These are phyloP conservation scores for Nomada ferruginata DNA, from an alignment of 2,888 invertebrate species.

Conservation along the genomic window DNA sequence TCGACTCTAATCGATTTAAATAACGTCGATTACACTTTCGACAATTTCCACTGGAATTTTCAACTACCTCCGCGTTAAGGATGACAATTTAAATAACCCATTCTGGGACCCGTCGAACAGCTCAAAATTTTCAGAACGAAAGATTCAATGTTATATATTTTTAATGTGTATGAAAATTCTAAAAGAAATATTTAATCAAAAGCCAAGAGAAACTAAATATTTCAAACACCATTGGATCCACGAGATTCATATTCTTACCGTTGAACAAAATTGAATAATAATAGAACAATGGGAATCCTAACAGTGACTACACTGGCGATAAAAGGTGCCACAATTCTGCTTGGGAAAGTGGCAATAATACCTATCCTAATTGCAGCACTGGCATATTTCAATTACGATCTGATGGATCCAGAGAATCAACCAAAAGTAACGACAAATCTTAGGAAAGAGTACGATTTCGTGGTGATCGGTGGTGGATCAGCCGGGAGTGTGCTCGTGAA, in stretches of 20 bases:
- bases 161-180: no score
- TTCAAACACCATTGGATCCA: not conserved
- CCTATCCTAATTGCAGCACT: slow-evolving; percentile 91
- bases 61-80: not conserved
- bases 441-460: slow-evolving; percentile 91
- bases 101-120: no score
- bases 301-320: slow-evolving; percentile 88
- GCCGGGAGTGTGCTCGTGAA: slow-evolving; percentile 94
- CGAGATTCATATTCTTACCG: not conserved
- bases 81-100: not conserved
- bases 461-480: slow-evolving; percentile 93
- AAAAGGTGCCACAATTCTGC: slow-evolving; percentile 89
- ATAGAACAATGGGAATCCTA: slow-evolving; percentile 78
- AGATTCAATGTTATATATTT: no score
- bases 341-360: slow-evolving; percentile 89
- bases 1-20: not conserved
- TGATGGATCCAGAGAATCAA: slow-evolving; percentile 93
- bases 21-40: not conserved
- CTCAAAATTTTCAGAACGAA: no score
- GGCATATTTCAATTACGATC: slow-evolving; percentile 93
- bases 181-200: no score
- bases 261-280: no score
- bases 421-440: slow-evolving; percentile 88
- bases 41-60: not conserved
- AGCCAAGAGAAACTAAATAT: no score